A percentile compares a stretch with the other conserved stretches of the same genome.
Evolutionary conservation across 2,888 invertebrate genomes (phyloP).

Genomic region (Tenthredo scrophulariae): DNA sequence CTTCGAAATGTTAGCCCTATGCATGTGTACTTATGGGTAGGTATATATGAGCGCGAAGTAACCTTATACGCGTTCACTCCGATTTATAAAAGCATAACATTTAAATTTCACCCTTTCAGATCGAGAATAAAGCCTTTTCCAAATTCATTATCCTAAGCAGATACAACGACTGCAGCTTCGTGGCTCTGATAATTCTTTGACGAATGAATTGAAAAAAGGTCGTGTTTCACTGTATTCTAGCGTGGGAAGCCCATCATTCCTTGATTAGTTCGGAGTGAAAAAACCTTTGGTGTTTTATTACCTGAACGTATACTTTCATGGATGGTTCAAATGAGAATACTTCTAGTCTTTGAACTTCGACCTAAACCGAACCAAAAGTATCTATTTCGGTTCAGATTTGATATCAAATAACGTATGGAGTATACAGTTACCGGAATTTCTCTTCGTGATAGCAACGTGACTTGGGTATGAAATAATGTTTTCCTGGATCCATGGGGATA

Average conservation of each 20-base stretch:
- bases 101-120: not conserved
- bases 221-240: not conserved
- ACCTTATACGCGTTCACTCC: not conserved
- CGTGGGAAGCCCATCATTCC: not conserved
- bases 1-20: not conserved
- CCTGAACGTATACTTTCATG: not conserved
- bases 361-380: slow-evolving; percentile 31
- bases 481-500: too few species aligned
- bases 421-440: not conserved
- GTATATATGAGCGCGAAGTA: not conserved
- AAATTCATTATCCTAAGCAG: not conserved
- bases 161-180: not conserved
- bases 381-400: slow-evolving; percentile 27
- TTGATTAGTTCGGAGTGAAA: not conserved
- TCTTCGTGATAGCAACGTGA: not conserved
- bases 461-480: not conserved
- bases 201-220: not conserved
- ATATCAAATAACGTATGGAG: not conserved
- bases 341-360: slow-evolving; percentile 11
- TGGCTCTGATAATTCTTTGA: not conserved
- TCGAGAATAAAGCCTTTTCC: not conserved
- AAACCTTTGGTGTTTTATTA: not conserved
- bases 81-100: not conserved
- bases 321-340: not conserved
- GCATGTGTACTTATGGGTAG: not conserved